A percentile compares a stretch with the other conserved stretches of the same genome.
Conservation (phyloP, 2,888 invertebrate species). For the Lepetodrilus schrolli region DNA sequence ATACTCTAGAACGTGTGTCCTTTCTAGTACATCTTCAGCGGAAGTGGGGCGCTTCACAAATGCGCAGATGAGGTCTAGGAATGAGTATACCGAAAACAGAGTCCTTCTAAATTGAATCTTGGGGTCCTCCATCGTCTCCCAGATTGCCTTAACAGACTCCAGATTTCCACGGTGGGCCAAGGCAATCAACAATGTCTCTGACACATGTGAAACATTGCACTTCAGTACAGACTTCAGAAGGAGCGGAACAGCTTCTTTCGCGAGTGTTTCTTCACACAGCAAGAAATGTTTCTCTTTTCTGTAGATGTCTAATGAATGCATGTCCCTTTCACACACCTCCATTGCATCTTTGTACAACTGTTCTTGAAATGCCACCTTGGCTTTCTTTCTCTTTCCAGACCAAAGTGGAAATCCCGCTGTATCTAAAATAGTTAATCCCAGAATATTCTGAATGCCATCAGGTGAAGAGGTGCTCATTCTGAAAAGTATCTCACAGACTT, state of each 20-base stretch:
- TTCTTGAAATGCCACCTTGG: background rate
- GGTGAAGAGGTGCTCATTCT: background rate
- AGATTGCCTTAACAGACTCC: background rate
- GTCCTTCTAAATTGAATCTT: background rate
- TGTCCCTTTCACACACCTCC: too few relatives aligned
- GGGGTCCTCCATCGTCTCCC: background rate
- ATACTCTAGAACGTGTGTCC: background rate
- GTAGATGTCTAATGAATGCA: background rate
- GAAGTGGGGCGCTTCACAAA: background rate
- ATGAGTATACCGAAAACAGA: background rate
- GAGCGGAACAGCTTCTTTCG: background rate
- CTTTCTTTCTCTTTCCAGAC: background rate
- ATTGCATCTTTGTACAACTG: too few relatives aligned
- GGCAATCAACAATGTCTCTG: background rate
- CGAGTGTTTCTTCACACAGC: background rate
- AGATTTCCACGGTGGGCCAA: background rate
- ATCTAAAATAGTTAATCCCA: background rate
- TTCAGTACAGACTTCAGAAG: background rate
- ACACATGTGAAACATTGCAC: background rate
- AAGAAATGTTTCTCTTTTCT: background rate
- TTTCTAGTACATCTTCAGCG: background rate
- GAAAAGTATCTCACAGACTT: background rate
- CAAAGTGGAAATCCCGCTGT: background rate
- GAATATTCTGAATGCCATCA: background rate
- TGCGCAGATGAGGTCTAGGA: slow-evolving; percentile 34